Evolutionary conservation across 2,797 vertebrate species (phyloP).

Genomic region (Lepilemur ruficaudatus): DNA sequence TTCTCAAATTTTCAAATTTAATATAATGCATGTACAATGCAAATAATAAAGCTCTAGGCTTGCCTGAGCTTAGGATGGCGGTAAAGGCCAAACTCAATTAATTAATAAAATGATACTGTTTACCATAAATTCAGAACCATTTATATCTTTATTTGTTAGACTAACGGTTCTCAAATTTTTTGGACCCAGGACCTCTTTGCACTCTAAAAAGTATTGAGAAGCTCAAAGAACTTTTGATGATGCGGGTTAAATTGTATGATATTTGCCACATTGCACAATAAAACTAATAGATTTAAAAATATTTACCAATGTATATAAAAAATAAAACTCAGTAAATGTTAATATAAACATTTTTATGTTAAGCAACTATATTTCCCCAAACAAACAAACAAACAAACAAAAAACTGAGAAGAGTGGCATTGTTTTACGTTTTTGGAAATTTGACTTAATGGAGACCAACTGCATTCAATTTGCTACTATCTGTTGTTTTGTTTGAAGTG

Average conservation of each 20-base stretch:
- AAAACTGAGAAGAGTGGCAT: not conserved
- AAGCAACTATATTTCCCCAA: not conserved
- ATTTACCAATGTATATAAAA: not conserved
- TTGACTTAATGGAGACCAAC: not conserved
- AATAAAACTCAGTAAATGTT: not conserved
- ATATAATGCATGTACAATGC: not conserved
- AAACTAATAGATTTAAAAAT: not conserved
- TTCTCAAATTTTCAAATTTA: not conserved
- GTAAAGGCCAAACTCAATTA: not conserved
- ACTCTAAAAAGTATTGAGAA: not conserved
- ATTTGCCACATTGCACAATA: not conserved
- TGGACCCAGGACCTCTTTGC: not conserved
- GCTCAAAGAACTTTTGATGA: not conserved
- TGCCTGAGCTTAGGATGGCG: not conserved
- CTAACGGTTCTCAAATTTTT: not conserved
- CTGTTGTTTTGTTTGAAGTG: not conserved
- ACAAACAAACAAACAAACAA: not conserved
- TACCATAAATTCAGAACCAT: not conserved
- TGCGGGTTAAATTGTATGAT: not conserved
- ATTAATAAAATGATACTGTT: not conserved
- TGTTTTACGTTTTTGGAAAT: not conserved
- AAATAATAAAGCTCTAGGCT: not conserved
- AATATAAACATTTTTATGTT: not conserved
- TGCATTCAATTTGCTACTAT: not conserved
- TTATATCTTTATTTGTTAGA: not conserved